phyloP scores from a whole-genome alignment of 2,113 vertebrate genomes.

The Balaenoptera acutorostrata region DNA sequence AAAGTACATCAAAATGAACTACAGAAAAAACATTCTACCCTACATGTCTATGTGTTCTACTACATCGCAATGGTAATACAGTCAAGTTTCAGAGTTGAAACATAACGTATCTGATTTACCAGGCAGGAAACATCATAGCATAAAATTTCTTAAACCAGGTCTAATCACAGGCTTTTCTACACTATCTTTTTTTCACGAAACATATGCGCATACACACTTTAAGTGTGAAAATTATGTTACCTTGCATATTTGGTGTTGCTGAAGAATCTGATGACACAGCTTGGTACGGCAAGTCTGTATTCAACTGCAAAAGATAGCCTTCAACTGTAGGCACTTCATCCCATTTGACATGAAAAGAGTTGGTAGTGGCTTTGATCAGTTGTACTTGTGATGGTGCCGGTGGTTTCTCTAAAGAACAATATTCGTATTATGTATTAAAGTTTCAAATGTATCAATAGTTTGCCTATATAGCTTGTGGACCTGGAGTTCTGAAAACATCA shows the following conservation, averaged over 20 bases:
- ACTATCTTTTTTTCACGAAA: background rate
- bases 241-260: conserved; percentile 73
- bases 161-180: background rate
- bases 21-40: background rate
- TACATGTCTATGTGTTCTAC: background rate
- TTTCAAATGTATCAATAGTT: background rate
- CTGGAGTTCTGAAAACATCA: background rate
- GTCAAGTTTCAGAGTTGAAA: background rate
- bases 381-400: conserved; percentile 89
- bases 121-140: background rate
- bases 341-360: conserved; percentile 96
- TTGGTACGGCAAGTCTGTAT: conserved; percentile 80
- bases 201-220: background rate
- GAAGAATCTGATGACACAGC: conserved; percentile 54
- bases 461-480: background rate
- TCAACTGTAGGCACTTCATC: conserved; percentile 94
- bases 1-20: conserved; percentile 5
- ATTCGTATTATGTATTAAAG: conserved; percentile 29
- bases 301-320: conserved; percentile 92
- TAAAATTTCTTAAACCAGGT: background rate
- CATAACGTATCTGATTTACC: background rate
- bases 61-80: background rate
- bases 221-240: conserved; percentile 60
- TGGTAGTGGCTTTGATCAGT: conserved; percentile 93
- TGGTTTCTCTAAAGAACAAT: conserved; percentile 87